Conservation (phyloP, 1,140 invertebrate species). For the Ceratina calcarata region DNA sequence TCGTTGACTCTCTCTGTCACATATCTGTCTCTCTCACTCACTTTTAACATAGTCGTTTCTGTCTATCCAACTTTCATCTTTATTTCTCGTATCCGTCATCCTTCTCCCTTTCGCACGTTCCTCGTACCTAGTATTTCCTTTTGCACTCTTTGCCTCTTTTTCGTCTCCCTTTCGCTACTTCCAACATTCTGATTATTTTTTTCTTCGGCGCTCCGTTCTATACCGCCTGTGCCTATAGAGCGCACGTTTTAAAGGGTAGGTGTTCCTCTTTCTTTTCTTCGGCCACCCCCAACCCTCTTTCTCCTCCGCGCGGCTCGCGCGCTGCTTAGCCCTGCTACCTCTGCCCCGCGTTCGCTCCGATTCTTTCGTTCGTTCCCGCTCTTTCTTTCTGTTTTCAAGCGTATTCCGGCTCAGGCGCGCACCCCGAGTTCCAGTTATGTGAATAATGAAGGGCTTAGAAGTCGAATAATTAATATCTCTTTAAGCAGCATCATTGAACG, state of each 20-base stretch:
- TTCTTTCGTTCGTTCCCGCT: slow-evolving; percentile 3
- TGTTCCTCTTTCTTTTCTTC: slow-evolving; percentile 45
- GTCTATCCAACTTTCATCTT: not conserved
- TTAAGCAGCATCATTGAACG: slow-evolving; percentile 45
- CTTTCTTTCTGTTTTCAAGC: slow-evolving; percentile 28
- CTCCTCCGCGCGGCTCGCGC: not conserved
- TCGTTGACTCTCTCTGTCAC: slow-evolving; percentile 8
- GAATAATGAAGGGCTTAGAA: slow-evolving; percentile 50
- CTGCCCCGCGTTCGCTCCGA: not conserved
- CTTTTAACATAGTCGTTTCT: not conserved
- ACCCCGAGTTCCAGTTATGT: slow-evolving; percentile 45
- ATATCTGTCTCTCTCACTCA: not conserved
- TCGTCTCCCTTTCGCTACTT: slow-evolving; percentile 2
- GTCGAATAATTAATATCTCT: slow-evolving; percentile 52
- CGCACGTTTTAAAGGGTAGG: slow-evolving; percentile 31
- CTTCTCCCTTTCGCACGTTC: not conserved
- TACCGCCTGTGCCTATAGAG: slow-evolving; percentile 2
- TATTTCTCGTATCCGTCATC: not conserved
- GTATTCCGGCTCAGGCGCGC: slow-evolving; percentile 16
- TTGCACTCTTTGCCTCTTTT: not conserved
- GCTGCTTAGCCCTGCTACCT: not conserved
- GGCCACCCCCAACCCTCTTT: not conserved
- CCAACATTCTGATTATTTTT: slow-evolving; percentile 22
- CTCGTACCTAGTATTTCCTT: not conserved
- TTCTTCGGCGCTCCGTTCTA: not conserved